Percentiles rank a stretch among this genome's conserved stretches.
These are phyloP conservation scores for Agrotis ipsilon DNA, from an alignment of 2,888 invertebrate genomes.

Conservation along the genomic window DNA sequence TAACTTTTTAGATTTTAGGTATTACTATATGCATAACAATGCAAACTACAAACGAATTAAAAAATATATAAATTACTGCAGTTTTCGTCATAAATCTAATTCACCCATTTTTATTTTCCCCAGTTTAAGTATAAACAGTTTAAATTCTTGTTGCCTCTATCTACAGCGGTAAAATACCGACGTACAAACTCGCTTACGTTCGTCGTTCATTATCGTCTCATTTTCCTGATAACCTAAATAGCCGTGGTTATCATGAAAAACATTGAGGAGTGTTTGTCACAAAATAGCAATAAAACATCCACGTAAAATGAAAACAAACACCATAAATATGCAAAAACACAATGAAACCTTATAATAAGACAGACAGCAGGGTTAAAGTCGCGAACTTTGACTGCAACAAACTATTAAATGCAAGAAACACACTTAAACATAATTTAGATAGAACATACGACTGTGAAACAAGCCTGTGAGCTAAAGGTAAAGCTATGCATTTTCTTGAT, in stretches of 20 bases:
- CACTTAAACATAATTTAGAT: conserved; percentile 24
- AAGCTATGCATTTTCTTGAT: conserved; percentile 43
- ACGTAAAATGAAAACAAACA: conserved; percentile 18
- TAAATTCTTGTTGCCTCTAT: conserved; percentile 21
- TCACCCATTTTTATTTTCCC: conserved; percentile 7
- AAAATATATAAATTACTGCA: neutral
- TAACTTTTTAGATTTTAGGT: neutral
- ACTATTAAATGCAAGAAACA: conserved; percentile 39
- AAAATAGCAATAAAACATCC: conserved; percentile 2
- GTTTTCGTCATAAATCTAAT: neutral
- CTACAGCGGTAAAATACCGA: conserved; percentile 36
- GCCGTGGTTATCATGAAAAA: conserved; percentile 62
- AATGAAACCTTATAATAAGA: conserved; percentile 38
- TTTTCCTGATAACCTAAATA: conserved; percentile 73
- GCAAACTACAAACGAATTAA: neutral
- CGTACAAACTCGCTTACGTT: conserved; percentile 22
- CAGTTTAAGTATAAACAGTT: neutral
- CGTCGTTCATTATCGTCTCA: conserved; percentile 46
- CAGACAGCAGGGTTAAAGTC: conserved; percentile 35
- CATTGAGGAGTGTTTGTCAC: conserved; percentile 30
- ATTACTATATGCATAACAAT: neutral
- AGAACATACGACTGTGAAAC: conserved; percentile 30
- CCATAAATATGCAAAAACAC: conserved; percentile 25
- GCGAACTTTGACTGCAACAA: conserved; percentile 47
- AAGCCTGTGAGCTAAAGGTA: conserved; percentile 29